phyloP scores from a whole-genome alignment of 2,888 invertebrate genomes.

The Oscheius myriophilus region DNA sequence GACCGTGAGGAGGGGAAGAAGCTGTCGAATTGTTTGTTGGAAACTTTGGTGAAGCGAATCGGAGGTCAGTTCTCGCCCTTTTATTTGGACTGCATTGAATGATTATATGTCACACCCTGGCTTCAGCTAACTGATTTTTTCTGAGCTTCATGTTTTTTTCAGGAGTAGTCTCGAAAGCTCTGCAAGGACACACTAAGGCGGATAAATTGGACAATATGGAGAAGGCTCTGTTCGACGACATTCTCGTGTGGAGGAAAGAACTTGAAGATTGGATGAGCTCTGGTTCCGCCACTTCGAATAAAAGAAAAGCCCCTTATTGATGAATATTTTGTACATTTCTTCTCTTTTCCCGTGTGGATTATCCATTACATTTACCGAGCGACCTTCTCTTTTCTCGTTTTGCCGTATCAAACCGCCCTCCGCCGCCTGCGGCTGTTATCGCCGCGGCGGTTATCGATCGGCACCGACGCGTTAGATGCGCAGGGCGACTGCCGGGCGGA shows the following conservation, averaged over 20 bases:
- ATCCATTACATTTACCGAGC: neutral
- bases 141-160: no score
- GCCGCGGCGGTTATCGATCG: conserved; percentile 24
- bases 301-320: conserved; percentile 32
- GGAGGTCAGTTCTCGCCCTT: conserved; percentile 29
- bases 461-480: conserved; percentile 41
- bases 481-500: conserved; percentile 37
- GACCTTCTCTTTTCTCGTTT: conserved; percentile 18
- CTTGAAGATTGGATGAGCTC: conserved; percentile 28
- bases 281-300: conserved; percentile 28
- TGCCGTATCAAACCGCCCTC: conserved; percentile 29
- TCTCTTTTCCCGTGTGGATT: neutral
- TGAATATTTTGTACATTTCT: conserved; percentile 6
- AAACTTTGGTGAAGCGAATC: conserved; percentile 44
- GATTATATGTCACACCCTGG: no score
- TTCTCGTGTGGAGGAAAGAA: conserved; percentile 29
- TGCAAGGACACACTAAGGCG: conserved; percentile 33
- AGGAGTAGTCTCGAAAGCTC: conserved; percentile 41
- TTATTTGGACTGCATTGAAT: no score
- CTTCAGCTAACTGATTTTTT: no score
- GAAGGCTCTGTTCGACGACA: conserved; percentile 30
- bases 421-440: conserved; percentile 34
- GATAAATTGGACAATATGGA: conserved; percentile 42
- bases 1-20: conserved; percentile 30
- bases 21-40: conserved; percentile 41